Conservation (phyloP, 1,140 invertebrate species). For the Drosophila azteca region DNA sequence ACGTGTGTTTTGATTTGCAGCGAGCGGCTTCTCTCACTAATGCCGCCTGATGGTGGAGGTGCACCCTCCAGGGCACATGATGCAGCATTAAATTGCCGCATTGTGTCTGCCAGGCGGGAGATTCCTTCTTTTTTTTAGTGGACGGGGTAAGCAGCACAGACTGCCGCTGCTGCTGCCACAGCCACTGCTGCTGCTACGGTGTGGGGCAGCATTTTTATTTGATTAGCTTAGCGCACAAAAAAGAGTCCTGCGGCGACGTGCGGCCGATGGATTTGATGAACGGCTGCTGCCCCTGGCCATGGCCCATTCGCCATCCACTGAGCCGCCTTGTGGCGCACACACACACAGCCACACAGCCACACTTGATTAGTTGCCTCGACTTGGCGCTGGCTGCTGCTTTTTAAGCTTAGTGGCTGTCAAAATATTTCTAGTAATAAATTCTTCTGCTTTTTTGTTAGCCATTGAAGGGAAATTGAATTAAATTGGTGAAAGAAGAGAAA, state of each 20-base stretch:
- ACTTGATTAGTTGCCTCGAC: slow-evolving; percentile 72
- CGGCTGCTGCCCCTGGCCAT: slow-evolving; percentile 43
- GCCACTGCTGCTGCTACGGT: slow-evolving; percentile 4
- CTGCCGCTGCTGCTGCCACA: background rate
- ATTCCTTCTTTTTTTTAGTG: slow-evolving; percentile 22
- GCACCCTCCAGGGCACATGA: slow-evolving; percentile 77
- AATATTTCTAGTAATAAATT: slow-evolving; percentile 83
- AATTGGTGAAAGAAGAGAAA: slow-evolving; percentile 23
- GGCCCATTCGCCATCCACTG: slow-evolving; percentile 3
- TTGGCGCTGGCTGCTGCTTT: slow-evolving; percentile 54
- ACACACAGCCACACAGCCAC: background rate
- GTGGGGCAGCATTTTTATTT: slow-evolving; percentile 74
- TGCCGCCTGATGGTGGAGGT: slow-evolving; percentile 42
- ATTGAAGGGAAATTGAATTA: slow-evolving; percentile 63
- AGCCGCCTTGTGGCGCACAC: slow-evolving; percentile 20
- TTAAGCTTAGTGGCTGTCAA: slow-evolving; percentile 75
- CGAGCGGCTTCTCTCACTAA: slow-evolving; percentile 70
- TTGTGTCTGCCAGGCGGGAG: slow-evolving; percentile 72
- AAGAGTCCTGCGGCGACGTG: slow-evolving; percentile 77
- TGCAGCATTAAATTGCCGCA: slow-evolving; percentile 84
- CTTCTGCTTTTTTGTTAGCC: slow-evolving; percentile 60
- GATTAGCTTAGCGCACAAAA: slow-evolving; percentile 73
- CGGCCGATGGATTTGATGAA: slow-evolving; percentile 77
- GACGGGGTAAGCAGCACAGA: too few relatives aligned
- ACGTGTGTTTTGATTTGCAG: slow-evolving; percentile 84